Evolutionary conservation across 2,888 invertebrate genomes (phyloP), one percentile per base, ranked within the genome.

Genomic region (Cacoxenus indagator): DNA sequence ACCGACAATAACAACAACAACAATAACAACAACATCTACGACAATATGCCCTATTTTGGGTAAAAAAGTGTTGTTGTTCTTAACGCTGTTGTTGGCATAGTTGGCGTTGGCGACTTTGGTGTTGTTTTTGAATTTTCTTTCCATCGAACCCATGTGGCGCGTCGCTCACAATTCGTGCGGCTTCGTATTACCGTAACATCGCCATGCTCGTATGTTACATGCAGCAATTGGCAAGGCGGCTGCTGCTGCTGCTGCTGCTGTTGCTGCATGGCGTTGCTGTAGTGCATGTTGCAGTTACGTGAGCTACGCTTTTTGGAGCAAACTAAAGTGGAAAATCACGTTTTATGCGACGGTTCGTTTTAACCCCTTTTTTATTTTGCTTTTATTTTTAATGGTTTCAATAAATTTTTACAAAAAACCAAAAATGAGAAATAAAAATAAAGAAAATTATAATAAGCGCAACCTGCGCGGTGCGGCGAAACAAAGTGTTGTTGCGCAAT

Each of bases 321-420:
- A 81, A 75, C 76, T 75, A 80, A 80, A 82, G 80, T 82, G 80
- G 80, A 80, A 80, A 80, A 80, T 80, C 80, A 80, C 80, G 80
- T 82, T 82, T 79, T 80, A 75, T 73, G 75, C 43, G 54, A 68
- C n/a, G n/a, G n/a, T n/a, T n/a, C n/a, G n/a, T n/a, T n/a, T n/a
- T n/a, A n/a, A n/a, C n/a, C n/a, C 70, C 70, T 68, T 75, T 71
- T 70, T 22, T 27, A 6, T 37, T 62, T 62, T 62, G 37, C 55
- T 65, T 11, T 68, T 62, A n/a, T 64, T 54, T n/a, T 54, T 17
- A 11, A 37, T 57, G 51, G 43, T 67, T 46, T 70, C 73, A 37
- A 26, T 37, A 51, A 65, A 51, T 55, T 55, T 4, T 26, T n/a
- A 27, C 43, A 68, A 27, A 22, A 69, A 43, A 54, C 64, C 55